These are phyloP conservation scores for Callipepla californica DNA, from an alignment of 2,113 vertebrate species.

Conservation along the genomic window DNA sequence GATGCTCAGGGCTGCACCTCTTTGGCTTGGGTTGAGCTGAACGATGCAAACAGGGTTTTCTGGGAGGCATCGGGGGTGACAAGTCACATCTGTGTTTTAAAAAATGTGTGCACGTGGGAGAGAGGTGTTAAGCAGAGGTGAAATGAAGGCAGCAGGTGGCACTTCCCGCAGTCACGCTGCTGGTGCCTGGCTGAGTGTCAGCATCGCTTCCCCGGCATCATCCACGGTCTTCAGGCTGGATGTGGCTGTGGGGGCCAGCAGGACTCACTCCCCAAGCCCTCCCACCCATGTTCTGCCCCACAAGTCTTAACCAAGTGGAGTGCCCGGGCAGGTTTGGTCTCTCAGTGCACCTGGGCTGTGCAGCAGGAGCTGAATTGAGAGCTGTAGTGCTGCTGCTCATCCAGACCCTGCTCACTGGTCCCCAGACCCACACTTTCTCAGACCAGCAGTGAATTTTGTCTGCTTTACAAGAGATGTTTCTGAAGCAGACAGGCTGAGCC, in stretches of 20 bases:
- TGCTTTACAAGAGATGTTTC: neutral
- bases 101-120: neutral
- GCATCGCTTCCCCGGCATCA: rapidly evolving
- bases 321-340: neutral
- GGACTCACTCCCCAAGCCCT: neutral
- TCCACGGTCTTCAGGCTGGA: neutral
- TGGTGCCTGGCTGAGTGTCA: neutral
- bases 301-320: neutral
- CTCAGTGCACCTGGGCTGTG: neutral
- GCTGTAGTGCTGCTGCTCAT: no score
- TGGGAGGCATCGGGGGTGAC: neutral
- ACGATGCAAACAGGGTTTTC: rapidly evolving
- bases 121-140: neutral
- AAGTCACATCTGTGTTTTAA: neutral
- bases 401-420: neutral
- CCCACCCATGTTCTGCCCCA: neutral
- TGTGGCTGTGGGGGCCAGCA: rapidly evolving
- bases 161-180: neutral
- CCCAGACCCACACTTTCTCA: neutral
- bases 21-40: neutral
- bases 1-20: neutral
- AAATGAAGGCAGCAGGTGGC: neutral
- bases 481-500: neutral
- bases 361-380: neutral
- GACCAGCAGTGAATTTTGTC: neutral